Conservation (phyloP, 2,113 vertebrate genomes). For the Excalfactoria chinensis region DNA sequence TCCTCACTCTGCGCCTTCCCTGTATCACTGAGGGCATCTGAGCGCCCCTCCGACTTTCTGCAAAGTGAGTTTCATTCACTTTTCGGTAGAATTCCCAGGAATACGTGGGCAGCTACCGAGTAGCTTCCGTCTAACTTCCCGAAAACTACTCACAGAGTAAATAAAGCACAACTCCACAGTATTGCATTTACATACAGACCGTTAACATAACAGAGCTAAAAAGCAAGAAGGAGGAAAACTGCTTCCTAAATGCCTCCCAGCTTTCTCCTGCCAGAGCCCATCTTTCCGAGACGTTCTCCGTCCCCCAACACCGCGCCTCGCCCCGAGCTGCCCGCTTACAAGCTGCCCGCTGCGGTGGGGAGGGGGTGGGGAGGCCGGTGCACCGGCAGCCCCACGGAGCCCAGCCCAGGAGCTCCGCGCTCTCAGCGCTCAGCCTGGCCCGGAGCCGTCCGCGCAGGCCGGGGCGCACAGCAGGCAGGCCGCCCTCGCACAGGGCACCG, state of each 20-base stretch:
- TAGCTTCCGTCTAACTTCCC: not conserved
- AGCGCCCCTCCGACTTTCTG: not conserved
- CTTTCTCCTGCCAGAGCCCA: not conserved
- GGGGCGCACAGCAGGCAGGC: no score
- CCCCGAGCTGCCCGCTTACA: no score
- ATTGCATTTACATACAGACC: not conserved
- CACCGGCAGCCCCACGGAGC: no score
- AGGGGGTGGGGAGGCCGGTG: no score
- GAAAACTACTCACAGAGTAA: not conserved
- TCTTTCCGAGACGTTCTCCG: fast-evolving
- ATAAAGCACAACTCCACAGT: not conserved
- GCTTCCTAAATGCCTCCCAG: not conserved
- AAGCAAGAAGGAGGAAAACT: not conserved
- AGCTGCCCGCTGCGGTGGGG: no score
- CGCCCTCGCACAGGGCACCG: no score
- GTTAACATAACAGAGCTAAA: not conserved
- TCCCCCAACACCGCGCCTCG: no score
- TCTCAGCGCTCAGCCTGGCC: no score
- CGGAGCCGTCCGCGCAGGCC: no score
- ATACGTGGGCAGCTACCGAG: not conserved
- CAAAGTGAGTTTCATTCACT: not conserved
- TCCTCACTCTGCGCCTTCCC: not conserved
- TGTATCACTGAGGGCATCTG: not conserved
- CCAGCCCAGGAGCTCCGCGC: no score
- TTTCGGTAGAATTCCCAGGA: not conserved